These are phyloP conservation scores for Bubalus kerabau DNA, from an alignment of 2,113 vertebrate genomes.

Conservation along the genomic window DNA sequence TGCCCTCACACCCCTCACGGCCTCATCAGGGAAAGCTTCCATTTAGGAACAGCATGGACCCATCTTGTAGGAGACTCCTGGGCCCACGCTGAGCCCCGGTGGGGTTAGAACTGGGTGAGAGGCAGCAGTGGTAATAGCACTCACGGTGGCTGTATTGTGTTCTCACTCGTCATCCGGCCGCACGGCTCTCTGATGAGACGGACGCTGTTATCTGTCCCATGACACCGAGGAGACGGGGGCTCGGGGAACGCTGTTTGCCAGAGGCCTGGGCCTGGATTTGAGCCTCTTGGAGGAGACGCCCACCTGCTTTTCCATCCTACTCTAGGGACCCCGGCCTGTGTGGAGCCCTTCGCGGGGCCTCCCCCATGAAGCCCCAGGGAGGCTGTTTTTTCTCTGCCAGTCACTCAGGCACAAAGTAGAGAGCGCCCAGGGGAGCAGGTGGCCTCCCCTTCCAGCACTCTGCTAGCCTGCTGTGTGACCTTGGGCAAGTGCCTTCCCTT, in stretches of 20 bases:
- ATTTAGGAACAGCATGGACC: accelerated
- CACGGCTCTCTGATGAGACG: neutral
- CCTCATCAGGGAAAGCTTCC: neutral
- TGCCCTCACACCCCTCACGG: accelerated
- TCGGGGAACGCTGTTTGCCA: neutral
- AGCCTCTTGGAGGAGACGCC: neutral
- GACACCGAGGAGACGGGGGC: neutral
- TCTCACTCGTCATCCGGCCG: accelerated
- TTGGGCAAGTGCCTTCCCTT: neutral
- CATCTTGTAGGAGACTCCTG: neutral
- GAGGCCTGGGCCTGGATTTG: neutral
- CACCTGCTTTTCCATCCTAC: neutral
- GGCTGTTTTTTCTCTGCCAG: neutral
- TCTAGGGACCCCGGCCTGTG: neutral
- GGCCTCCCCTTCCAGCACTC: neutral
- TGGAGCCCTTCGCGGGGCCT: neutral
- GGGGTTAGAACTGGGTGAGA: neutral
- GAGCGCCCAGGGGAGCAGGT: neutral
- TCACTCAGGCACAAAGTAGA: neutral
- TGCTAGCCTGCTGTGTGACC: neutral
- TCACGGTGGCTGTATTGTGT: accelerated
- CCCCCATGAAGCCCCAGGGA: neutral
- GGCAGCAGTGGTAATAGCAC: accelerated
- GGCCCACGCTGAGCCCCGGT: accelerated
- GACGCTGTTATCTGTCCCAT: neutral